A percentile compares a stretch with the other conserved stretches of the same genome.
Evolutionary conservation across 1,140 invertebrate genomes (phyloP).

Genomic region (Asobara japonica): DNA sequence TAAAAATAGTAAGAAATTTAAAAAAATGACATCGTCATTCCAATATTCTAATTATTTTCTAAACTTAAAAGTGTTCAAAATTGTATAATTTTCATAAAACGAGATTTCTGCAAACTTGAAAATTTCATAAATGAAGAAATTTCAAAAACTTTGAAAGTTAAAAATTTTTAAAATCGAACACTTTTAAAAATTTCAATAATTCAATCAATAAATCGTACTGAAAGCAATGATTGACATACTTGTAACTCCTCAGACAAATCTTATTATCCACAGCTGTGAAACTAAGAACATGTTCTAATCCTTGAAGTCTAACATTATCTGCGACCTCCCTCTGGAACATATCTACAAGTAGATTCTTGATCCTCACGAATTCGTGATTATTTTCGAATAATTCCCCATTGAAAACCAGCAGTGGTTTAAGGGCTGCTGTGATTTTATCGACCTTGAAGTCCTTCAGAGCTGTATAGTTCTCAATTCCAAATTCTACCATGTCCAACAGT

Average conservation of each 20-base stretch:
- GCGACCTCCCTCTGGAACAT: constrained; percentile 91
- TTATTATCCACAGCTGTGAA: constrained; percentile 86
- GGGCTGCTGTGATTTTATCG: constrained; percentile 81
- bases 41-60: no score
- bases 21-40: no score
- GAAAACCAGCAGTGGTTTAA: constrained; percentile 93
- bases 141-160: no score
- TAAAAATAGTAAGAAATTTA: constrained; percentile 19
- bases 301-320: constrained; percentile 84
- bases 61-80: no score
- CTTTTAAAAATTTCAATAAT: no score
- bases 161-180: no score
- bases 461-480: constrained; percentile 88
- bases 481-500: constrained; percentile 95
- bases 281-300: constrained; percentile 91
- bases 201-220: no score
- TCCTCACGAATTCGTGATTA: constrained; percentile 79
- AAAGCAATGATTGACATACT: constrained; percentile 58
- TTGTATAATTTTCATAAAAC: no score
- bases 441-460: constrained; percentile 82
- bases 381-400: constrained; percentile 92
- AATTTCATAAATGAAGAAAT: no score
- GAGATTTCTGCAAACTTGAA: no score
- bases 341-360: constrained; percentile 92
- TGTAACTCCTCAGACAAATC: constrained; percentile 89